Percentiles rank a stretch among this genome's conserved stretches.
phyloP scores from a whole-genome alignment of 2,113 vertebrate genomes.

The Phalacrocorax pelagicus region DNA sequence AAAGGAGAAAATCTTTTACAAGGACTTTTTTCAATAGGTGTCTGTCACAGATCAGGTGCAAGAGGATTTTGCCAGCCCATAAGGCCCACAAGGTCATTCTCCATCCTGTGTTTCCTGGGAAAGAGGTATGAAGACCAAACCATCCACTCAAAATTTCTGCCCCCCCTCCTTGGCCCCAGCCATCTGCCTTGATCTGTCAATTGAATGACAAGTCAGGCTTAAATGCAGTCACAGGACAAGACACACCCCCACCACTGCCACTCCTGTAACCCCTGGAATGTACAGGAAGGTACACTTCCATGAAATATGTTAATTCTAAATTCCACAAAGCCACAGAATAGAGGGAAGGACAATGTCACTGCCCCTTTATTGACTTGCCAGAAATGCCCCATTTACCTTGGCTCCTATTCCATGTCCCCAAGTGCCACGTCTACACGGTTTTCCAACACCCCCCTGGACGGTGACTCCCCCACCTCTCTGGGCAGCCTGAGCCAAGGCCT shows the following conservation, averaged over 20 bases:
- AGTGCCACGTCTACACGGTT: too few species aligned
- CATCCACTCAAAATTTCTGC: too few species aligned
- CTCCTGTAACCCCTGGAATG: too few species aligned
- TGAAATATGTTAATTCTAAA: neutral
- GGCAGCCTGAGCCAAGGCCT: too few species aligned
- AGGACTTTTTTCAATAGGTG: neutral
- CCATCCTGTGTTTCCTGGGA: neutral
- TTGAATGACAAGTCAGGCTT: too few species aligned
- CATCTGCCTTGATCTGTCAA: neutral
- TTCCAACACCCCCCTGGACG: too few species aligned
- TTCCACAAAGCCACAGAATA: neutral
- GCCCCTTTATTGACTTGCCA: neutral
- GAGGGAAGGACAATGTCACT: neutral
- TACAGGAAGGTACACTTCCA: accelerated
- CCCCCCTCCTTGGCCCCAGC: neutral
- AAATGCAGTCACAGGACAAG: neutral
- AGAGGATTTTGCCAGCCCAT: neutral
- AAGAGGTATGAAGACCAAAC: neutral
- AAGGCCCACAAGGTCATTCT: neutral
- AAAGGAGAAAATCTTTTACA: neutral
- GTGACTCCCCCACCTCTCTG: too few species aligned
- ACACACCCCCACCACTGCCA: neutral
- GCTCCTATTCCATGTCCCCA: neutral
- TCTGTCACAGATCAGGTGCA: neutral
- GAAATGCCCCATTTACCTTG: neutral